phyloP scores from a whole-genome alignment of 2,113 vertebrate species.

The Halichoeres trimaculatus region DNA sequence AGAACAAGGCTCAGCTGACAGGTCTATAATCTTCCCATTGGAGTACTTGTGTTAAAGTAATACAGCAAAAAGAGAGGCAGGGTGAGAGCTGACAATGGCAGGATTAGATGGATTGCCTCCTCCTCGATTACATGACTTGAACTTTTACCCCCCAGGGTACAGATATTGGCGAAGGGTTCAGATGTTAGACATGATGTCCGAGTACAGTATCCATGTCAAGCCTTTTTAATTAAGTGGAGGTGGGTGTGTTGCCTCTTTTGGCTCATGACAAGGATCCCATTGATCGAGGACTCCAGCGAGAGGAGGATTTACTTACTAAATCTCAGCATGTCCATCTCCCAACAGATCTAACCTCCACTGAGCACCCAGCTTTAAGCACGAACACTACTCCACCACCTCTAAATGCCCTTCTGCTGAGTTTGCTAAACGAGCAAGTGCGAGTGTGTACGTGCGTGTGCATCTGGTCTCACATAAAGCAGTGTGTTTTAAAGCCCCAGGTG shows the following conservation, averaged over 20 bases:
- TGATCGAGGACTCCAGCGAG: constrained; percentile 47
- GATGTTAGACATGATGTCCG: constrained; percentile 39
- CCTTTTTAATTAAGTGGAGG: constrained; percentile 67
- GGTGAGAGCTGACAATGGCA: constrained; percentile 52
- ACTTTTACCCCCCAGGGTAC: constrained; percentile 34
- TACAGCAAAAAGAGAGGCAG: constrained; percentile 10
- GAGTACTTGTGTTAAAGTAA: constrained; percentile 20
- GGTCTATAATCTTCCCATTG: constrained; percentile 51
- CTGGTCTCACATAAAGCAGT: constrained; percentile 39
- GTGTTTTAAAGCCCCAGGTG: constrained; percentile 59
- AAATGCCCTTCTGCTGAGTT: constrained; percentile 72
- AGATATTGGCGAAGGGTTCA: constrained; percentile 55
- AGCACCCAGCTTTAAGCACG: constrained; percentile 47
- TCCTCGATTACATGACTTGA: constrained; percentile 57
- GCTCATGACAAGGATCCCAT: constrained; percentile 67
- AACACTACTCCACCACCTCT: constrained; percentile 59
- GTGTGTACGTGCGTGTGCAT: constrained; percentile 46
- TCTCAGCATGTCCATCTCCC: constrained; percentile 69
- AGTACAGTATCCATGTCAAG: constrained; percentile 61
- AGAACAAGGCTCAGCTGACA: constrained; percentile 42
- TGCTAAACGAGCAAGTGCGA: constrained; percentile 51
- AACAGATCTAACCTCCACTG: constrained; percentile 57
- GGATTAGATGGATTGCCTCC: constrained; percentile 58
- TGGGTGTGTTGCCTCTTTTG: constrained; percentile 48
- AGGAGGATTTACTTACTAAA: constrained; percentile 68